Evolutionary conservation across 2,113 vertebrate species (phyloP).

Genomic region (Sander lucioperca): DNA sequence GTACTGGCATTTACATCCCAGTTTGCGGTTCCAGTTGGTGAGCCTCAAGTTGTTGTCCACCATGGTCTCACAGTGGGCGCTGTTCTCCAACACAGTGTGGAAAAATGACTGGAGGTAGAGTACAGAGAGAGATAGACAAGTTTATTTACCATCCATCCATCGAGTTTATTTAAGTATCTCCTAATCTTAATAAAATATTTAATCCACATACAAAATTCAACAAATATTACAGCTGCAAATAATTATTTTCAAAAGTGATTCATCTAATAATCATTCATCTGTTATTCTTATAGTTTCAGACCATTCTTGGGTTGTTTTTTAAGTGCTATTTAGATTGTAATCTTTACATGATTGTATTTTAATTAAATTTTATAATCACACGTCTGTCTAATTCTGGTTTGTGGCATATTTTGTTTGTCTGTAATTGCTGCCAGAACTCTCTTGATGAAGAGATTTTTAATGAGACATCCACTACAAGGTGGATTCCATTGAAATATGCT

Average conservation of each 20-base stretch:
- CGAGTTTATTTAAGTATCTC: no score
- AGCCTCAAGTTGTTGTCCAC: conserved; percentile 95
- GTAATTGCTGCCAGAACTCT: not conserved
- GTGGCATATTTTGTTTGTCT: not conserved
- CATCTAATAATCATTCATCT: not conserved
- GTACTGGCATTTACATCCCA: conserved; percentile 95
- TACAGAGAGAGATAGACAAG: not conserved
- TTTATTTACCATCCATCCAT: no score
- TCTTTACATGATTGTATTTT: not conserved
- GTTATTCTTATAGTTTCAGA: not conserved
- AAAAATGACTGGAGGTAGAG: conserved; percentile 86
- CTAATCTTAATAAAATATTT: not conserved
- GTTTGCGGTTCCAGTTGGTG: conserved; percentile 97
- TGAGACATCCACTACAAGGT: no score
- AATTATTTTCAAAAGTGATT: not conserved
- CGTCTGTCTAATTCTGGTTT: not conserved
- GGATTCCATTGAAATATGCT: no score
- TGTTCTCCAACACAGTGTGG: conserved; percentile 94
- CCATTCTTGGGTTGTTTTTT: not conserved
- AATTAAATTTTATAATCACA: not conserved
- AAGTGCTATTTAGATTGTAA: not conserved
- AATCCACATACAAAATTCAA: not conserved
- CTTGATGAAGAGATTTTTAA: no score
- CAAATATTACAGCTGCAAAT: not conserved
- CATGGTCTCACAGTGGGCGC: conserved; percentile 90